Conservation (phyloP, 2,888 invertebrate genomes). For the Ischnus inquisitorius region DNA sequence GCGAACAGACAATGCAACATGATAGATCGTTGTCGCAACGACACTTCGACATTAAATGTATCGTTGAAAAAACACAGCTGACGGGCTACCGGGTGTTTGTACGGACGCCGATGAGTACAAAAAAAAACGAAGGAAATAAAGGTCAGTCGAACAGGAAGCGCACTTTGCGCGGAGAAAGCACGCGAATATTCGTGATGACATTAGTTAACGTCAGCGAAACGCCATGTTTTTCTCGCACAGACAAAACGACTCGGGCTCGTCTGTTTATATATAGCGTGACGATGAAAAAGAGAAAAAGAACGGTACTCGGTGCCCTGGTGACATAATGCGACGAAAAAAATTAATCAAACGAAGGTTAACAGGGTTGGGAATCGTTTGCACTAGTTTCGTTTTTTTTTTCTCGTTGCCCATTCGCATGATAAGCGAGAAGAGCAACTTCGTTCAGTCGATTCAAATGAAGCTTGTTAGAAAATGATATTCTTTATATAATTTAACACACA, state of each 20-base stretch:
- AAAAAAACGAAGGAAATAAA: conserved; percentile 22
- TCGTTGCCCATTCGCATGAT: neutral
- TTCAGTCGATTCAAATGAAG: neutral
- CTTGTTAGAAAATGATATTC: neutral
- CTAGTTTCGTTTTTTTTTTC: neutral
- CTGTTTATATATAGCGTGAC: neutral
- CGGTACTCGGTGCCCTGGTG: neutral
- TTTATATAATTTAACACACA: too few relatives aligned
- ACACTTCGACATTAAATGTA: conserved; percentile 17
- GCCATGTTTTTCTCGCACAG: neutral
- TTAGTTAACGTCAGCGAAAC: conserved; percentile 11
- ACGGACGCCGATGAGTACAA: neutral
- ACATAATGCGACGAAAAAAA: neutral
- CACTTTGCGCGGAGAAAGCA: conserved; percentile 4
- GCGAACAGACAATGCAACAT: conserved; percentile 1
- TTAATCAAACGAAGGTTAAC: conserved; percentile 14
- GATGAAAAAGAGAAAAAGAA: neutral
- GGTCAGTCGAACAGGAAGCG: conserved; percentile 7
- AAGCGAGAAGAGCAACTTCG: neutral
- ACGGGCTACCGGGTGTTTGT: neutral
- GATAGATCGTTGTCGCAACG: conserved; percentile 34
- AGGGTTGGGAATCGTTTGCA: neutral
- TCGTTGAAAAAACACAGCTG: conserved; percentile 12
- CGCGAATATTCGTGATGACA: conserved; percentile 18
- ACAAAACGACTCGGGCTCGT: neutral